A percentile compares a stretch with the other conserved stretches of the same genome.
These are phyloP conservation scores for Dynastes tityus DNA, from an alignment of 2,888 invertebrate species.

Conservation along the genomic window DNA sequence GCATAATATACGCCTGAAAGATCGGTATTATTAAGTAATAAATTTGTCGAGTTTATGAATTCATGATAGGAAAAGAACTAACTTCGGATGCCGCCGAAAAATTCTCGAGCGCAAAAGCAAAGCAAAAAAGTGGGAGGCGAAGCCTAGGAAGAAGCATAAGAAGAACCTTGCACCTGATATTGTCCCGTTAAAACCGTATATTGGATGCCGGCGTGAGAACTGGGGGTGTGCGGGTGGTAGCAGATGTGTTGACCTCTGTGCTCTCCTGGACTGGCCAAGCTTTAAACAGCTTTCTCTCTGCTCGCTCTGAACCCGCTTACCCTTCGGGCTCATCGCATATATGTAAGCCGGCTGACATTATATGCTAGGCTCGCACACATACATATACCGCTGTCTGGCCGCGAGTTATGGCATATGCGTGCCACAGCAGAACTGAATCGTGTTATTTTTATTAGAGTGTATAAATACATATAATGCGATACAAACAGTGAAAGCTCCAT, in stretches of 20 bases:
- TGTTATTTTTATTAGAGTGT: constrained; percentile 41
- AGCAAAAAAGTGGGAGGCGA: not conserved
- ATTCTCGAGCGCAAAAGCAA: not conserved
- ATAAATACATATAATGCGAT: constrained; percentile 25
- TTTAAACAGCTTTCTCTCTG: constrained; percentile 28
- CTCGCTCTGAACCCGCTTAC: constrained; percentile 44
- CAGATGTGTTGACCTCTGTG: constrained; percentile 50
- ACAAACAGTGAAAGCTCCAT: constrained; percentile 11
- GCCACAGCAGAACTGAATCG: constrained; percentile 30
- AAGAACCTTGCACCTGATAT: constrained; percentile 46
- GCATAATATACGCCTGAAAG: not conserved
- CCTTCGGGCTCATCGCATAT: constrained; percentile 49
- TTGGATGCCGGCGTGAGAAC: constrained; percentile 55
- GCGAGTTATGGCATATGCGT: constrained; percentile 50
- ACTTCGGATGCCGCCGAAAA: not conserved
- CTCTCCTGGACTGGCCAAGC: constrained; percentile 36
- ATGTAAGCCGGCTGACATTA: constrained; percentile 44
- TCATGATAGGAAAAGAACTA: constrained; percentile 31
- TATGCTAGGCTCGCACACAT: constrained; percentile 27
- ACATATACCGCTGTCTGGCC: constrained; percentile 44
- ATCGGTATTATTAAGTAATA: constrained; percentile 37
- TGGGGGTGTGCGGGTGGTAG: constrained; percentile 56
- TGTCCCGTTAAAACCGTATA: constrained; percentile 26
- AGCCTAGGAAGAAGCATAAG: constrained; percentile 21
- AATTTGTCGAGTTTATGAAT: constrained; percentile 38